Percentiles rank a stretch among this genome's conserved stretches.
These are phyloP conservation scores for Pygoscelis antarcticus DNA, from an alignment of 2,113 vertebrate species.

Conservation along the genomic window DNA sequence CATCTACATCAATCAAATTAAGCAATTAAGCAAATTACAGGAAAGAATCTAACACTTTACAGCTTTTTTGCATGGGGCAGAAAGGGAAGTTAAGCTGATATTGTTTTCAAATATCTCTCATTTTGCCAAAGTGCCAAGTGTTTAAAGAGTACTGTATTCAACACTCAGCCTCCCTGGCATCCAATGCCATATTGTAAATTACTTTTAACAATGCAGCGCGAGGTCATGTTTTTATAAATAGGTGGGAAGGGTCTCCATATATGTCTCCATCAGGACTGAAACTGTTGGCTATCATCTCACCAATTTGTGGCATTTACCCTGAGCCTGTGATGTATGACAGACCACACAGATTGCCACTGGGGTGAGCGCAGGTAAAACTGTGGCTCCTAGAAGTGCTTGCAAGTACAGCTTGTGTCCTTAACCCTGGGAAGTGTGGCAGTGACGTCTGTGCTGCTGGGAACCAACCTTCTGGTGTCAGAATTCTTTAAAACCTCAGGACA, in stretches of 20 bases:
- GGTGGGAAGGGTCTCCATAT: neutral
- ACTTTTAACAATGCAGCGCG: neutral
- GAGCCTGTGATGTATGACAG: neutral
- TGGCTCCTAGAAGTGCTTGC: neutral
- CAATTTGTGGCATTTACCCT: neutral
- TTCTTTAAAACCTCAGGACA: neutral
- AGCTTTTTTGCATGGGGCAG: neutral
- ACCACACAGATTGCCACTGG: neutral
- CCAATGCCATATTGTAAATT: neutral
- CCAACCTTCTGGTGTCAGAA: neutral
- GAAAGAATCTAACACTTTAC: neutral
- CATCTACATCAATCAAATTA: neutral
- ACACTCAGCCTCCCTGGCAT: neutral
- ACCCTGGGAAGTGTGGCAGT: no score
- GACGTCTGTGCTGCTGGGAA: neutral
- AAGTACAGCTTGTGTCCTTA: neutral
- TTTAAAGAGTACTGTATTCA: neutral
- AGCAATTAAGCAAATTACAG: constrained; percentile 3
- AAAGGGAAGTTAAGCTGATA: neutral
- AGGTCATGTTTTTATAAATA: neutral
- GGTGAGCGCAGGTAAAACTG: neutral
- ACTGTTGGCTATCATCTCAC: neutral
- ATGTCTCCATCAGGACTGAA: neutral
- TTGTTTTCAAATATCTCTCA: neutral
- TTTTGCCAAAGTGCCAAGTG: neutral